Percentiles rank a stretch among this genome's conserved stretches.
phyloP scores from a whole-genome alignment of 1,140 invertebrate genomes.

The Nephila pilipes region DNA sequence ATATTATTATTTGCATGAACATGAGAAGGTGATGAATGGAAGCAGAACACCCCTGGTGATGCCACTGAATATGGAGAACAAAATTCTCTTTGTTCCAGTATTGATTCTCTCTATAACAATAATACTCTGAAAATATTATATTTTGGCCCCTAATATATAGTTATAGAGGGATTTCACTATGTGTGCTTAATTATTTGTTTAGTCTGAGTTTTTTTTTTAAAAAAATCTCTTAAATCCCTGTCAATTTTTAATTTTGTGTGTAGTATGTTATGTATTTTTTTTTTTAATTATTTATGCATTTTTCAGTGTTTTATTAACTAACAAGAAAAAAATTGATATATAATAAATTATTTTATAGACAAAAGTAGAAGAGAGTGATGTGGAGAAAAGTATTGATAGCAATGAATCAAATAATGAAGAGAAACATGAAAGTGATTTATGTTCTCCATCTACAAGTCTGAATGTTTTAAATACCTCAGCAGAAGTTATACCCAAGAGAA shows the following conservation, averaged over 20 bases:
- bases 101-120: too few relatives aligned
- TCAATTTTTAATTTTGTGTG: background rate
- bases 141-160: too few relatives aligned
- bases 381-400: background rate
- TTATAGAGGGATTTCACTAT: too few relatives aligned
- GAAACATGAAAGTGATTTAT: background rate
- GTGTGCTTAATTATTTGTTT: too few relatives aligned
- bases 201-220: too few relatives aligned
- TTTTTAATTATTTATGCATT: background rate
- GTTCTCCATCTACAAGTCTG: background rate
- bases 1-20: too few relatives aligned
- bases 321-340: background rate
- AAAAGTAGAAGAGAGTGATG: background rate
- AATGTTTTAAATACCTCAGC: background rate
- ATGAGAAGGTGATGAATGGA: too few relatives aligned
- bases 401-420: background rate
- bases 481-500: conserved; percentile 34
- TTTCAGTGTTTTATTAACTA: background rate
- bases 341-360: background rate
- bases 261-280: background rate
- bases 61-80: too few relatives aligned
- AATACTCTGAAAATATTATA: too few relatives aligned
- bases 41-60: too few relatives aligned
- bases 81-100: too few relatives aligned
- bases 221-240: background rate